These are phyloP conservation scores for Promerops cafer DNA, from an alignment of 2,113 vertebrate species.

Conservation along the genomic window DNA sequence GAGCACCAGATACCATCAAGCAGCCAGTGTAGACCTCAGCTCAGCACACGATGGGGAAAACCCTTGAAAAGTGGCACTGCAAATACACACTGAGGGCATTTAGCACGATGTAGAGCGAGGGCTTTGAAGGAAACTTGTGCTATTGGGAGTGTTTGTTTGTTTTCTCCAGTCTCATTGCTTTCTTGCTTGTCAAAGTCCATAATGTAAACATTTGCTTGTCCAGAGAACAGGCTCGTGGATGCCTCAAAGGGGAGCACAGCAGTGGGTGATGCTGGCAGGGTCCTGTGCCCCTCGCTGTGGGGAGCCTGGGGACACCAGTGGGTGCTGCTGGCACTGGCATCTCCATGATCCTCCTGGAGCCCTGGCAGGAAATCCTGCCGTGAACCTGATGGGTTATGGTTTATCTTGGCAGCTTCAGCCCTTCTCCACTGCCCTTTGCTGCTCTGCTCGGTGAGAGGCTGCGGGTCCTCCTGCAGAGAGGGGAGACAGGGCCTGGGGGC, in stretches of 20 bases:
- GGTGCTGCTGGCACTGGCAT: not conserved
- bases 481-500: not conserved
- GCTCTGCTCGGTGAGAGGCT: not conserved
- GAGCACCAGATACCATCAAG: not conserved
- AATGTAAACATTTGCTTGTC: not conserved
- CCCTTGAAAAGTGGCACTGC: not conserved
- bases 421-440: not conserved
- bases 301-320: rapidly evolving
- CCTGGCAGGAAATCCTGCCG: not conserved
- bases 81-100: rapidly evolving
- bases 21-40: not conserved
- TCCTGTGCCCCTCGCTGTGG: rapidly evolving
- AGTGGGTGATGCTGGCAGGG: not conserved
- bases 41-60: not conserved
- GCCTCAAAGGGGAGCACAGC: rapidly evolving
- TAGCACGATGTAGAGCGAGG: not conserved
- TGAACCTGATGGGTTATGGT: not conserved
- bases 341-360: rapidly evolving
- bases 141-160: not conserved
- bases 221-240: not conserved
- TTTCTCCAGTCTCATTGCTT: not conserved
- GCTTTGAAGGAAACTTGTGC: not conserved
- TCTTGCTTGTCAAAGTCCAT: not conserved
- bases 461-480: rapidly evolving
- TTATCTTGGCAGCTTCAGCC: not conserved